Evolutionary conservation across 2,888 invertebrate species (phyloP).

Genomic region (Timema podura): DNA sequence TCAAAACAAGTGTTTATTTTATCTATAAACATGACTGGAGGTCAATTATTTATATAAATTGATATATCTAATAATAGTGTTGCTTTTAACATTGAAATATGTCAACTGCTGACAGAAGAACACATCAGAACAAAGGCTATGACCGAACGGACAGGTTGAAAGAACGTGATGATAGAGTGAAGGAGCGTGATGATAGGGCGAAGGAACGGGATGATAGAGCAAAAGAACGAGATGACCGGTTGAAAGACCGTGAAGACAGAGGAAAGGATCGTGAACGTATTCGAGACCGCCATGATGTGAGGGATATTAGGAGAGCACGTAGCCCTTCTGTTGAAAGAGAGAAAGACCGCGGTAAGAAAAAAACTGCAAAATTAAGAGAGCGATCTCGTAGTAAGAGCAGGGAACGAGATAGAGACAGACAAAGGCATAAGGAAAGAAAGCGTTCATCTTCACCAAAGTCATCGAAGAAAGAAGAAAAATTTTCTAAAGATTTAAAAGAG

Average conservation of each 20-base stretch:
- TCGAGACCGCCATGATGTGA: constrained; percentile 30
- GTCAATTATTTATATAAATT: too few relatives aligned
- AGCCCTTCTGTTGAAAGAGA: constrained; percentile 42
- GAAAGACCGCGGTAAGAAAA: constrained; percentile 38
- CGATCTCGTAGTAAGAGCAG: constrained; percentile 40
- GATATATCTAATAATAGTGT: too few relatives aligned
- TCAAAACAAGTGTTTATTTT: too few relatives aligned
- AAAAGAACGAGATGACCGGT: constrained; percentile 22
- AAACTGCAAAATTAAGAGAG: constrained; percentile 35
- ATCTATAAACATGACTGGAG: too few relatives aligned
- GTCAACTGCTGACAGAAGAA: too few relatives aligned
- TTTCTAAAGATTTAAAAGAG: constrained; percentile 24
- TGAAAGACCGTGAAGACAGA: constrained; percentile 29
- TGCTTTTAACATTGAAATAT: too few relatives aligned
- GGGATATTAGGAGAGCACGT: constrained; percentile 38
- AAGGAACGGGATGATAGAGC: too few relatives aligned
- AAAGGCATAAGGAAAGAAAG: constrained; percentile 23
- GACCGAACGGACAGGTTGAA: too few relatives aligned
- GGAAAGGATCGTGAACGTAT: constrained; percentile 30
- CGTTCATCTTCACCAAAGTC: constrained; percentile 13
- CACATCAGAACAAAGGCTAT: too few relatives aligned
- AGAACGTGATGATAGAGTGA: too few relatives aligned
- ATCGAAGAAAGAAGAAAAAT: background rate
- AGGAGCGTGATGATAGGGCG: too few relatives aligned
- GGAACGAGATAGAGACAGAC: constrained; percentile 43